Base-by-base conservation (phyloP, 2,888 invertebrate genomes). In the Rhagophthalmus giganteus region DNA sequence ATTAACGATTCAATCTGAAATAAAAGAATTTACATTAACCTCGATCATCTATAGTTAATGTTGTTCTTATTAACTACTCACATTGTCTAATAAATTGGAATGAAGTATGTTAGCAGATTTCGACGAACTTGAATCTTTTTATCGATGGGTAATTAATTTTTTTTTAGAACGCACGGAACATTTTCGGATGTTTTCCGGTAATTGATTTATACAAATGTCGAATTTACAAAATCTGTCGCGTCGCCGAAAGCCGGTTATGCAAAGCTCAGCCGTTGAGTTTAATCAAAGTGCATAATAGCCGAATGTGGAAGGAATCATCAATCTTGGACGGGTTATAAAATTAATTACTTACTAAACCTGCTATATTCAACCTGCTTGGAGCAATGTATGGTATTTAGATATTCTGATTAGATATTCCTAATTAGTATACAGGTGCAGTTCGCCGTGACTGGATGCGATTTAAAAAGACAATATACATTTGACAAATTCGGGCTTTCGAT, bases 401-500 rank as follows among this genome's bases (percentile, higher is more conserved):
- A 49, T 49, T 49, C 37, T 24, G 53, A 53, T 48, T 41, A 56
- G 56, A 49, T 54, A 54, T 45, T 35, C 41, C 41, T 54, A 56
- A 56, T 56, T 49, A 56, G 45, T 53, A 42, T 54, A 56, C 56
- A 56, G 56, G 56, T 56, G 56, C 45, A 42, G 15, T 41, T 37
- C 13, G 41, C 41, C 48, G 35, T 20, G 40, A 39, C 40, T 26
- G 16, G 42, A 55, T 40, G 45, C 48, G 53, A 53, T 48, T 55
- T 48, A 41, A 48, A 35, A 25, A 41, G 41, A 48, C 41, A 41
- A 40, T 39, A 41, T 41, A 30, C 27, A 37, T 30, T 35, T 38
- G 48, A 48, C 41, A 41, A 14, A 12, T 38, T n/a, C 14, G 4
- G 3, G 3, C 7, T 20, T 20, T 20, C 4, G 20, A 20, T 20